Conservation (phyloP, 2,888 invertebrate species). For the Apotomis betuletana region DNA sequence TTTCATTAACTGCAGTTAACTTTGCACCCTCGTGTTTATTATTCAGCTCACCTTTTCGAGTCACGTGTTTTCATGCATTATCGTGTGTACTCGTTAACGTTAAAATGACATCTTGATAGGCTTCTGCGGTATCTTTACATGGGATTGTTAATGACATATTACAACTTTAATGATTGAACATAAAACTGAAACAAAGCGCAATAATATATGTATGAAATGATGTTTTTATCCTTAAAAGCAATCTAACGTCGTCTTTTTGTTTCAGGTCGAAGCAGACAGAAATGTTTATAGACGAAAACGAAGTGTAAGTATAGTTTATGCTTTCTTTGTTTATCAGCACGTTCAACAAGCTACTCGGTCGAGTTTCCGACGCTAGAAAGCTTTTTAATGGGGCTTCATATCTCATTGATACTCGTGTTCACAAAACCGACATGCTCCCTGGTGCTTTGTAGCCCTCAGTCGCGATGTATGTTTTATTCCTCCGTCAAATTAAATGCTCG, state of each 20-base stretch:
- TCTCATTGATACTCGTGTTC: background rate
- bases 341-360: constrained; percentile 7
- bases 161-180: no score
- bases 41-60: background rate
- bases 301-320: constrained; percentile 68
- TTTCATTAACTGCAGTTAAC: no score
- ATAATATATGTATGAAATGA: no score
- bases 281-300: constrained; percentile 83
- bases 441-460: no score
- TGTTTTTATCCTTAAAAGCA: background rate
- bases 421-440: no score
- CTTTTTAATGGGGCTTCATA: constrained; percentile 15
- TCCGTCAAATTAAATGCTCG: no score
- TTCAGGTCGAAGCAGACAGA: constrained; percentile 75
- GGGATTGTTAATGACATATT: no score
- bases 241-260: constrained; percentile 52
- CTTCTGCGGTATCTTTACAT: no score
- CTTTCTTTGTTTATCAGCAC: background rate
- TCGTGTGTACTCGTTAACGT: background rate
- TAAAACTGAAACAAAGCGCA: no score
- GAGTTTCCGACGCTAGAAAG: constrained; percentile 3
- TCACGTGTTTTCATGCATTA: background rate
- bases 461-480: no score
- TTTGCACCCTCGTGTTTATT: background rate
- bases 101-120: background rate